A percentile compares a stretch with the other conserved stretches of the same genome.
Evolutionary conservation across 2,888 invertebrate species (phyloP).

Genomic region (Latheticus oryzae): DNA sequence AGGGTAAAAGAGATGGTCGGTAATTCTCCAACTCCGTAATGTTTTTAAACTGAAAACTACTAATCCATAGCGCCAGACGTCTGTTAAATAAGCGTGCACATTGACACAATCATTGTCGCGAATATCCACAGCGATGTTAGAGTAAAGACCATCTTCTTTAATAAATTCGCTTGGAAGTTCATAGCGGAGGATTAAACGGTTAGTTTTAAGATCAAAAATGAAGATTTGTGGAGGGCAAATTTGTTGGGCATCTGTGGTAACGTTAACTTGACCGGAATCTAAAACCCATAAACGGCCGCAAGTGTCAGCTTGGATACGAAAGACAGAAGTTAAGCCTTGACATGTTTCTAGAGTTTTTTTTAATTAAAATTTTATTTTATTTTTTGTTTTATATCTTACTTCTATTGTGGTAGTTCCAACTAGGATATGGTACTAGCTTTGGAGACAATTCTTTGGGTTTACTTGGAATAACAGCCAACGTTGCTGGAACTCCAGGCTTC

Average conservation of each 20-base stretch:
- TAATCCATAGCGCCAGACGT: slow-evolving; percentile 72
- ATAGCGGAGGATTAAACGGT: slow-evolving; percentile 72
- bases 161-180: slow-evolving; percentile 74
- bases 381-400: slow-evolving; percentile 67
- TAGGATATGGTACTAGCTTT: slow-evolving; percentile 78
- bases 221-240: slow-evolving; percentile 80
- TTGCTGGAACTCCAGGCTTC: slow-evolving; percentile 80
- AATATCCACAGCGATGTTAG: slow-evolving; percentile 76
- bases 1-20: slow-evolving; percentile 77
- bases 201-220: slow-evolving; percentile 77
- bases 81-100: slow-evolving; percentile 75
- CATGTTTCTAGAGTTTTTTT: slow-evolving; percentile 67
- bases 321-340: slow-evolving; percentile 79
- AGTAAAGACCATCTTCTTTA: slow-evolving; percentile 75
- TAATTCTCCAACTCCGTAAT: slow-evolving; percentile 73
- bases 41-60: slow-evolving; percentile 68
- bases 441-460: slow-evolving; percentile 71
- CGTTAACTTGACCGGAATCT: slow-evolving; percentile 82
- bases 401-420: slow-evolving; percentile 75
- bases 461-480: slow-evolving; percentile 75
- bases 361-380: not conserved
- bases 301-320: slow-evolving; percentile 78
- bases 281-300: slow-evolving; percentile 84
- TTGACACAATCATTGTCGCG: slow-evolving; percentile 71
- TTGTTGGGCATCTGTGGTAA: slow-evolving; percentile 75